Evolutionary conservation across 2,888 invertebrate species (phyloP), one percentile per base, ranked within the genome.

Genomic region (Amiota minor): DNA sequence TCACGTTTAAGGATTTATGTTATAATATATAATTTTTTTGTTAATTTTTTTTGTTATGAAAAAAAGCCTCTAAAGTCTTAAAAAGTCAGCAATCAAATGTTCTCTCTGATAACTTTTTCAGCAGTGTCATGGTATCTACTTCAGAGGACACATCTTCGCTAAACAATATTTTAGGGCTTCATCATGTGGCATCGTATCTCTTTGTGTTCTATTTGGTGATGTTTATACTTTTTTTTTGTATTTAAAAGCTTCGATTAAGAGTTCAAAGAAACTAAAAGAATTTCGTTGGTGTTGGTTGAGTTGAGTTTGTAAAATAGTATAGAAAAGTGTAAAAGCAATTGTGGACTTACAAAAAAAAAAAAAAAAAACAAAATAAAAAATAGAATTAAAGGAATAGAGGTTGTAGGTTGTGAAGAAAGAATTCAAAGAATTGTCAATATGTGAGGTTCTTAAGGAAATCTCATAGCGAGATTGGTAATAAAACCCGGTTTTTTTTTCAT

Each of bases 401-500:
- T n/a, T n/a, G n/a, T n/a, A n/a, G n/a, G n/a, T n/a, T 35, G 35
- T 23, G 6, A 35, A 35, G 6, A 35, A 35, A 35, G 35, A 35
- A 8, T 35, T 35, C 6, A 35, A 6, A 35, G 35, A 35, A 35
- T 35, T 53, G 53, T 53, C 14, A n/a, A 53, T 53, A 12, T 53
- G 53, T 67, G 67, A 11, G 20, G 14, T 2, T 49, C 67, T 50
- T 67, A 67, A 50, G 47, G 70, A 56, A 70, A 59, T 50, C 61
- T 49, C 47, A 59, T 47, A 70, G 9, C 49, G 47, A 59, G 61
- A 46, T 61, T 45, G n/a, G n/a, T 61, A 70, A 70, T 70, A 61
- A 70, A 59, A 70, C 74, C 72, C 71, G 53, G 61, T 46, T 64
- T 20, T 72, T 59, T 61, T 49, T 68, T 35, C 71, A 70, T 55